Conservation (phyloP, 2,797 vertebrate genomes). For the Labeo calbasu region DNA sequence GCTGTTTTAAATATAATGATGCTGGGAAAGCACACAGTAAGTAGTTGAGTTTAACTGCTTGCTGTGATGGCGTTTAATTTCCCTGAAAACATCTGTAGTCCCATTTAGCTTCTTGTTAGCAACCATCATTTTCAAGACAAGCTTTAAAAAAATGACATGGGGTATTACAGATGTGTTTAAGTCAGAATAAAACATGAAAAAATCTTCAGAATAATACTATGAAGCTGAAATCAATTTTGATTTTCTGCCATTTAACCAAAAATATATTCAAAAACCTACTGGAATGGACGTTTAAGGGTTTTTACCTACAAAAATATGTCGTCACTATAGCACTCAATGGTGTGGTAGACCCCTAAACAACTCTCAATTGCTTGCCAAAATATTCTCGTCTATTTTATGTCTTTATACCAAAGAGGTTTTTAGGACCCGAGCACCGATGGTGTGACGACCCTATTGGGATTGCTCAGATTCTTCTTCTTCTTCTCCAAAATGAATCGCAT, state of each 20-base stretch:
- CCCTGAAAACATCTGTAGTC: background rate
- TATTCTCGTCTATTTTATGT: background rate
- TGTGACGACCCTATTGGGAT: no score
- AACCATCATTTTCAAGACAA: background rate
- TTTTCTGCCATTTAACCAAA: background rate
- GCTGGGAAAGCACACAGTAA: background rate
- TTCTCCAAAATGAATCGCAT: no score
- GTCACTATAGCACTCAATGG: background rate
- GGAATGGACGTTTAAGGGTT: background rate
- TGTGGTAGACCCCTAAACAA: background rate
- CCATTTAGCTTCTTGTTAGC: no score
- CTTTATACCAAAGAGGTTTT: background rate
- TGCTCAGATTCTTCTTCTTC: no score
- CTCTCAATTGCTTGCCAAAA: background rate
- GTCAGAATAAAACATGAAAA: background rate
- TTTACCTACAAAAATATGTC: background rate
- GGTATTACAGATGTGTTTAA: background rate
- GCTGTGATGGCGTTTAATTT: background rate
- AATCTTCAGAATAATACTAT: background rate
- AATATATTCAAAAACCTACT: background rate
- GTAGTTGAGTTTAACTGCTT: background rate
- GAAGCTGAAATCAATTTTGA: no score
- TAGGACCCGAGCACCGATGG: no score
- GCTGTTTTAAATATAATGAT: background rate
- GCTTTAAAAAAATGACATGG: no score